Evolutionary conservation across 2,797 vertebrate species (phyloP).

Genomic region (Girardinus metallicus): DNA sequence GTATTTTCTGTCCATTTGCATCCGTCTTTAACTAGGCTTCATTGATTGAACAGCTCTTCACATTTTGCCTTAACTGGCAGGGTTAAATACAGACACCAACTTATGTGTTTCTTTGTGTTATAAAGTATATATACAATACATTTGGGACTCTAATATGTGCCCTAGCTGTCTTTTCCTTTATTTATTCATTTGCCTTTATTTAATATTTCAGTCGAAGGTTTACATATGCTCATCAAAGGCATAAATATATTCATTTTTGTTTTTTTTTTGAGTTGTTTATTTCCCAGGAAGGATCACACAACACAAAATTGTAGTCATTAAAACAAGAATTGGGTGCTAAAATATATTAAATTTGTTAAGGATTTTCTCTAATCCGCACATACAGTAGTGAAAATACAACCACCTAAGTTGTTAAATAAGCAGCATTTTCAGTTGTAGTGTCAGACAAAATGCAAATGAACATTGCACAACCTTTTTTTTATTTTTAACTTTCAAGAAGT

Average conservation of each 20-base stretch:
- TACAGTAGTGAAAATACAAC: neutral
- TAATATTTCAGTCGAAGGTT: neutral
- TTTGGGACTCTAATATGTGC: neutral
- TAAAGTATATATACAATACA: neutral
- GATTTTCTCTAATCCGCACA: neutral
- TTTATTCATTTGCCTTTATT: neutral
- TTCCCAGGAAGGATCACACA: neutral
- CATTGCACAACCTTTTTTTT: neutral
- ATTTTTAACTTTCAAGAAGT: neutral
- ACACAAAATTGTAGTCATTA: neutral
- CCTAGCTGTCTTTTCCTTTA: neutral
- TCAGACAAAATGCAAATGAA: neutral
- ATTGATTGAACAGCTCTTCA: constrained; percentile 13
- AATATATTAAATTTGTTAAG: neutral
- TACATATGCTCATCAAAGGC: neutral
- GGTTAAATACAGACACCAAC: neutral
- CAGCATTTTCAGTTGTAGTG: neutral
- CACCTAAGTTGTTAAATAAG: neutral
- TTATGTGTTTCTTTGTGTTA: neutral
- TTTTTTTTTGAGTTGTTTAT: neutral
- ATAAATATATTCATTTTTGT: neutral
- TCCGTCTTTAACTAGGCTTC: constrained; percentile 20
- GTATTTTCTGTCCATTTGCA: constrained; percentile 50
- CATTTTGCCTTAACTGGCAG: neutral
- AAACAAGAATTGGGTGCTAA: neutral